Evolutionary conservation across 2,113 vertebrate genomes (phyloP).

Genomic region (Diphyllodes magnificus): DNA sequence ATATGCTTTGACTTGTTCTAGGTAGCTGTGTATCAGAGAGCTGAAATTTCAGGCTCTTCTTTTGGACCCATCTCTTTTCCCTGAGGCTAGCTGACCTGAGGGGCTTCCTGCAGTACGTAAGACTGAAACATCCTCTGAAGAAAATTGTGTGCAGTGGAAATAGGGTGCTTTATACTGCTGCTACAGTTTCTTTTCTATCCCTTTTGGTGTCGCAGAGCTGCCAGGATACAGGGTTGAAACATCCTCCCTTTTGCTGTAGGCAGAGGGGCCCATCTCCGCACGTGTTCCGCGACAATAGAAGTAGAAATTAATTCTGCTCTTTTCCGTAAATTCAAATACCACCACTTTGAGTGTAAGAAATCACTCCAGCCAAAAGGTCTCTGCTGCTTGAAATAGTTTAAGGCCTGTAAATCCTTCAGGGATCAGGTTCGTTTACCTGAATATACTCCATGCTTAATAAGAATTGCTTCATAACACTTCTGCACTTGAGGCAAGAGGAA

Average conservation of each 20-base stretch:
- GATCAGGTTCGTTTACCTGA: background rate
- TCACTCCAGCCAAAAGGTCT: background rate
- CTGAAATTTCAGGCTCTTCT: background rate
- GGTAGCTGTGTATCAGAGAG: background rate
- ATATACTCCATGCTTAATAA: background rate
- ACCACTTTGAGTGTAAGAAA: background rate
- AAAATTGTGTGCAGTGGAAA: background rate
- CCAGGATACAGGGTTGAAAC: background rate
- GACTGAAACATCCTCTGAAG: background rate
- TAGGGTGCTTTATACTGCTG: background rate
- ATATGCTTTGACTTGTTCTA: background rate
- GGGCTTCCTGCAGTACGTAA: background rate
- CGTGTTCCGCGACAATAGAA: rapidly evolving
- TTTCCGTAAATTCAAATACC: background rate
- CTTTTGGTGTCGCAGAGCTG: background rate
- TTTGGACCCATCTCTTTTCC: background rate
- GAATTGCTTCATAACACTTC: background rate
- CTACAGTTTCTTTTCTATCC: background rate
- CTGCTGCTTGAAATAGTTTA: background rate
- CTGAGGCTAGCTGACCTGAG: background rate
- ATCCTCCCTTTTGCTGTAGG: background rate
- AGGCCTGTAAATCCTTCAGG: background rate
- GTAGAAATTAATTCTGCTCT: background rate
- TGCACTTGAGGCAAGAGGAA: background rate
- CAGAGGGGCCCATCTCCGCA: background rate